These are phyloP conservation scores for Popillia japonica DNA, from an alignment of 1,140 invertebrate genomes.

Conservation along the genomic window DNA sequence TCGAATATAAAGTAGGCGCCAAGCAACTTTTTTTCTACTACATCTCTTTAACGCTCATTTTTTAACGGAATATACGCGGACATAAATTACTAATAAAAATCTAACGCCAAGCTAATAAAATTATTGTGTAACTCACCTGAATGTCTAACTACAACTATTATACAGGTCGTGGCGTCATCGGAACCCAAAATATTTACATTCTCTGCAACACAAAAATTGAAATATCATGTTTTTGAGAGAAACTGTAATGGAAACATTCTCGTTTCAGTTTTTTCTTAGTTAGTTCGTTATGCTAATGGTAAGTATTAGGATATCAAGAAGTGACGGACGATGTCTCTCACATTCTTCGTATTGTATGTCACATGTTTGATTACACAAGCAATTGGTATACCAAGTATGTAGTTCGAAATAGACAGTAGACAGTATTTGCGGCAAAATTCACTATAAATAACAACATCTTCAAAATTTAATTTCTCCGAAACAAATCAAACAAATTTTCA, in stretches of 20 bases:
- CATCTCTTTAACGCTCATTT: background rate
- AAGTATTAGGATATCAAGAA: background rate
- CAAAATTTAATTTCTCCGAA: too few relatives aligned
- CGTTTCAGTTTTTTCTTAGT: background rate
- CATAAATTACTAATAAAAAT: slow-evolving; percentile 21
- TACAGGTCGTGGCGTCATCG: slow-evolving; percentile 93
- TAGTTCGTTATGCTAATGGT: background rate
- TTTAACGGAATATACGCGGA: background rate
- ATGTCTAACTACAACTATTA: slow-evolving; percentile 89
- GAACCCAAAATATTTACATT: slow-evolving; percentile 90
- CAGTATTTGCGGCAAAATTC: too few relatives aligned
- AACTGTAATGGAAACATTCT: background rate
- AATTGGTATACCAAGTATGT: too few relatives aligned
- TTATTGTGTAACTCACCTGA: slow-evolving; percentile 73
- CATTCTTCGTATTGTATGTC: background rate
- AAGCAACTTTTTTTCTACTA: background rate
- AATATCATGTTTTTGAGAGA: slow-evolving; percentile 26
- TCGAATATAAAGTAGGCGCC: slow-evolving; percentile 29
- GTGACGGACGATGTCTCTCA: background rate
- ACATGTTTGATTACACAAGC: too few relatives aligned
- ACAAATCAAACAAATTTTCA: too few relatives aligned
- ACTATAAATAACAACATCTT: too few relatives aligned
- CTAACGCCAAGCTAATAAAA: slow-evolving; percentile 19
- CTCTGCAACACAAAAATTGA: slow-evolving; percentile 67
- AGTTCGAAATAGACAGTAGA: too few relatives aligned